Evolutionary conservation across 2,113 vertebrate genomes (phyloP).

Genomic region (Gopherus evgoodei): DNA sequence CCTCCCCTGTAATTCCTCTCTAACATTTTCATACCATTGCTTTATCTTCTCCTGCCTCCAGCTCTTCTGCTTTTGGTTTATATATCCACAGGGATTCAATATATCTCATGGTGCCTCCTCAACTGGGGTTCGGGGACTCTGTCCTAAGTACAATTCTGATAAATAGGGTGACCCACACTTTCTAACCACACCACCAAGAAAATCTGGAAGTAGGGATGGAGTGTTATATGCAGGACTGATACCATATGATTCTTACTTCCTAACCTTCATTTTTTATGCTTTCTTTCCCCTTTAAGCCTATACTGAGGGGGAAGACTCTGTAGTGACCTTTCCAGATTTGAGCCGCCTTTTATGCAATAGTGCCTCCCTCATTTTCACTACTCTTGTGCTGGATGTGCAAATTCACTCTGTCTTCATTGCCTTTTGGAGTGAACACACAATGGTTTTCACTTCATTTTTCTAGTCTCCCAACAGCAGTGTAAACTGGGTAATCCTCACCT

Average conservation of each 20-base stretch:
- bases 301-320: neutral
- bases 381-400: neutral
- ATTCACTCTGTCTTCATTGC: slow-evolving; percentile 38
- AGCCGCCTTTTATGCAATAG: slow-evolving; percentile 51
- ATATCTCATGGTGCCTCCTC: neutral
- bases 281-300: slow-evolving; percentile 59
- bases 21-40: neutral
- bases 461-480: neutral
- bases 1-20: neutral
- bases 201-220: neutral
- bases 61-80: neutral
- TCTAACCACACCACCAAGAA: neutral
- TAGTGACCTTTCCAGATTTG: slow-evolving; percentile 46
- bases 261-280: slow-evolving; percentile 48
- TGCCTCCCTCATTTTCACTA: slow-evolving; percentile 45
- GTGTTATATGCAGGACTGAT: slow-evolving; percentile 15
- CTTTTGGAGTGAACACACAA: slow-evolving; percentile 18
- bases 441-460: slow-evolving; percentile 1
- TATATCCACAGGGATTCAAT: neutral
- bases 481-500: neutral
- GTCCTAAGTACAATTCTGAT: neutral
- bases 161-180: neutral
- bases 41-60: neutral
- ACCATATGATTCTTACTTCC: slow-evolving; percentile 26
- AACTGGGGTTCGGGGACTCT: neutral